Percentiles rank a stretch among this genome's conserved stretches.
phyloP scores from a whole-genome alignment of 1,140 invertebrate species.

The Papilio helenus region DNA sequence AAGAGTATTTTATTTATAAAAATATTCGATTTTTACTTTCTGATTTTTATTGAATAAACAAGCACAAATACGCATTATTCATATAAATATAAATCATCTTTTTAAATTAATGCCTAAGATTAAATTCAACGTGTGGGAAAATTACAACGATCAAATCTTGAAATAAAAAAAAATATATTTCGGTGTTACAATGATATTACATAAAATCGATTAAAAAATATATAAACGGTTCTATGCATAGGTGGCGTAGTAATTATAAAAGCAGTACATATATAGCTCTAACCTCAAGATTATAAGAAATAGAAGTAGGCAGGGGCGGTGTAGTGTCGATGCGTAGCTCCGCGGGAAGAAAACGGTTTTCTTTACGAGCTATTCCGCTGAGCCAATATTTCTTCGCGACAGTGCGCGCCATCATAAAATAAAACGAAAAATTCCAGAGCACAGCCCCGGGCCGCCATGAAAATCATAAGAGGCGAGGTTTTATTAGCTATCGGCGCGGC shows the following conservation, averaged over 20 bases:
- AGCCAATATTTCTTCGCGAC: slow-evolving; percentile 82
- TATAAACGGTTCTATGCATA: neutral
- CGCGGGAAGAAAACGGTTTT: slow-evolving; percentile 76
- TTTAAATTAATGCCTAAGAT: too few relatives aligned
- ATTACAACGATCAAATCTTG: neutral
- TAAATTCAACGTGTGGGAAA: neutral
- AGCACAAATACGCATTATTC: too few relatives aligned
- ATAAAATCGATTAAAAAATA: too few relatives aligned
- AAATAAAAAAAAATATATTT: too few relatives aligned
- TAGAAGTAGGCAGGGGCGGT: slow-evolving; percentile 53
- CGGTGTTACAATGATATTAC: too few relatives aligned
- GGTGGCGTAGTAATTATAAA: neutral
- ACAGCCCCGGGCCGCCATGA: slow-evolving; percentile 73
- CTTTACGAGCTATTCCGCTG: slow-evolving; percentile 81
- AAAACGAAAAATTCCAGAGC: slow-evolving; percentile 82
- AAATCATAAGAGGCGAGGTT: slow-evolving; percentile 81
- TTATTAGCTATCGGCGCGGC: slow-evolving; percentile 69
- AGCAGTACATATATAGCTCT: slow-evolving; percentile 32
- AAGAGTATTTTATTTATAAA: too few relatives aligned
- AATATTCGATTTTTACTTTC: too few relatives aligned
- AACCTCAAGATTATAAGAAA: slow-evolving; percentile 60
- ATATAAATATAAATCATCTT: too few relatives aligned
- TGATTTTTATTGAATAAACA: too few relatives aligned
- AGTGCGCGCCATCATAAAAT: slow-evolving; percentile 81
- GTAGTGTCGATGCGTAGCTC: slow-evolving; percentile 73